Evolutionary conservation across 1,140 invertebrate genomes (phyloP), one percentile per base, ranked within the genome.

Genomic region (Papilio polytes): DNA sequence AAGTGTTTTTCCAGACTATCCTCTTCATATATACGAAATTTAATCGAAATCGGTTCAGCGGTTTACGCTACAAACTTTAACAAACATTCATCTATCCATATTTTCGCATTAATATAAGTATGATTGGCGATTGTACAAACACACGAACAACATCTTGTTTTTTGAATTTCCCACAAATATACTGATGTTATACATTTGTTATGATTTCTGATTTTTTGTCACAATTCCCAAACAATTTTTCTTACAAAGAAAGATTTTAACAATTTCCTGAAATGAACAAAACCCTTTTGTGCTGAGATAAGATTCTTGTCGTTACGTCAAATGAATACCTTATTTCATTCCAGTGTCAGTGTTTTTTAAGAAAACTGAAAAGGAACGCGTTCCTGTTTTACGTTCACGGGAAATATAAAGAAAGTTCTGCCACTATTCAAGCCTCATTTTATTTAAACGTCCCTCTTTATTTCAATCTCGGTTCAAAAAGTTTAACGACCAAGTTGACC

Each of bases 401-500:
- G 63, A 66, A 66, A 66, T 66, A 66, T 66, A 66, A 66, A 66
- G 63, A 66, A 66, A 66, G 26, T 66, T 66, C 63, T 31, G 22
- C 63, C 22, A 66, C 63, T 66, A 66, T 66, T 66, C 63, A 66
- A 66, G 63, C 63, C 22, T 66, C 63, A 66, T 66, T 66, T 66
- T 66, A 66, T 66, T 66, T 66, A 66, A 66, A 31, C 63, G 63
- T 66, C 31, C n/a, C 63, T 66, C 63, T 66, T 66, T 66, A 66
- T 66, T 66, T 66, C 63, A 66, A 66, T 31, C 63, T 66, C 63
- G 22, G 63, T 31, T 66, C 63, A 66, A 66, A 66, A 66, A 66
- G 26, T 31, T 66, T 66, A 66, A 66, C 26, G 63, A 66, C 63
- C 22, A 31, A 66, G 63, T 66, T 66, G 63, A 66, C 63, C 63